A percentile compares a stretch with the other conserved stretches of the same genome.
Evolutionary conservation across 2,888 invertebrate genomes (phyloP).

Genomic region (Drosophila mercatorum): DNA sequence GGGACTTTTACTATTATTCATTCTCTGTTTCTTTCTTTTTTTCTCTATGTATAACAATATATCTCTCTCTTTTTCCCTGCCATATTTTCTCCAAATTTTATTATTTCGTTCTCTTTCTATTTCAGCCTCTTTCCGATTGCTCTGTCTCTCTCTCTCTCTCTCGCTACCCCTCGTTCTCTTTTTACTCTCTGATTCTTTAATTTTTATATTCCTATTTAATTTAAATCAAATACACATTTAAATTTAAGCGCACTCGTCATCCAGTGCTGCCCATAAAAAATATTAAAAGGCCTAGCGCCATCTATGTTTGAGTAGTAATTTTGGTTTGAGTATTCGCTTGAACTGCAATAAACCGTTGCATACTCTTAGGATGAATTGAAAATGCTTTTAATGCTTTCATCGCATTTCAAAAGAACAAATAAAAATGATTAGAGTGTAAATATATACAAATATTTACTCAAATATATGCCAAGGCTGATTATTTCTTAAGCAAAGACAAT

Average conservation of each 20-base stretch:
- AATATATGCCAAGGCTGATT: too few relatives aligned
- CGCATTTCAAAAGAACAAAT: not conserved
- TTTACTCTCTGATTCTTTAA: not conserved
- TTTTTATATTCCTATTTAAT: not conserved
- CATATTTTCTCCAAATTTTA: too few relatives aligned
- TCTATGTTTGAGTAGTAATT: not conserved
- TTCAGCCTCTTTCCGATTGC: too few relatives aligned
- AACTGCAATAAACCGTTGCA: not conserved
- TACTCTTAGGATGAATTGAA: not conserved
- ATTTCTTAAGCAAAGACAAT: not conserved
- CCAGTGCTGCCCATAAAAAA: slow-evolving; percentile 24
- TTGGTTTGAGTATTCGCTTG: not conserved
- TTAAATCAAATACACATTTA: not conserved
- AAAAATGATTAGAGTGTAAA: not conserved
- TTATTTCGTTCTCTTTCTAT: not conserved
- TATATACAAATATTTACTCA: too few relatives aligned
- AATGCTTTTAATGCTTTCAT: not conserved
- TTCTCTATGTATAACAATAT: too few relatives aligned
- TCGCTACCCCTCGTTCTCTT: too few relatives aligned
- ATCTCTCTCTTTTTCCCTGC: too few relatives aligned
- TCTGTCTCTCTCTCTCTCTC: not conserved
- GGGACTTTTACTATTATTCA: too few relatives aligned
- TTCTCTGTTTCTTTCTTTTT: too few relatives aligned
- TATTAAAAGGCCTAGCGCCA: not conserved
- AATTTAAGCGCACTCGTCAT: not conserved